phyloP scores from a whole-genome alignment of 2,113 vertebrate genomes.

The Egretta garzetta region DNA sequence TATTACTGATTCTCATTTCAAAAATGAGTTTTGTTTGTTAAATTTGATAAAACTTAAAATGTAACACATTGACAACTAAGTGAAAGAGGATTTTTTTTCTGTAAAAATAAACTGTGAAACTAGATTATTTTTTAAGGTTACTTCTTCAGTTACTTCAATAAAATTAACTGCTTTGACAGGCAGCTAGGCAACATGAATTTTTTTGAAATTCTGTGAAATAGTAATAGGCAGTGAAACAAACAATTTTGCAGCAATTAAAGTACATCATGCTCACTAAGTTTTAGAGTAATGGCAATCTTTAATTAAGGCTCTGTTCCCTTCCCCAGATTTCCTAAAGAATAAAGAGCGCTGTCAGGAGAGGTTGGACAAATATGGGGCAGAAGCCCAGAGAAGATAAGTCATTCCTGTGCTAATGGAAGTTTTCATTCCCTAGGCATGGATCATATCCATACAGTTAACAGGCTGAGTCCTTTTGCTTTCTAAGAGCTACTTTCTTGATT shows the following conservation, averaged over 20 bases:
- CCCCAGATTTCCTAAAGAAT: not conserved
- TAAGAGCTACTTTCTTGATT: not conserved
- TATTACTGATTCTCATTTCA: not conserved
- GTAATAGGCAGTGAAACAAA: not conserved
- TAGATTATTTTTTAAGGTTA: not conserved
- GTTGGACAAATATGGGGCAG: not conserved
- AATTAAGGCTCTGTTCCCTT: not conserved
- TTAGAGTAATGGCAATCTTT: not conserved
- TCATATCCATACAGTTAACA: not conserved
- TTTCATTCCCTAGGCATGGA: not conserved
- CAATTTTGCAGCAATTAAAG: not conserved
- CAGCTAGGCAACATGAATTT: not conserved
- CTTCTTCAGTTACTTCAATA: not conserved
- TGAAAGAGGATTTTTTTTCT: not conserved
- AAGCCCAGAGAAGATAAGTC: not conserved
- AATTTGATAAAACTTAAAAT: not conserved
- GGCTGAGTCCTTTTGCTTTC: not conserved
- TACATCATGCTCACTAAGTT: not conserved
- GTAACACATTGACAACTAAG: not conserved
- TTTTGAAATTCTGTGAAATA: not conserved
- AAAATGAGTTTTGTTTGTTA: not conserved
- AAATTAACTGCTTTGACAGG: not conserved
- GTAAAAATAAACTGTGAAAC: not conserved
- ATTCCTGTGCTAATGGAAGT: not conserved
- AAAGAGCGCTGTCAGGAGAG: not conserved